Conservation (phyloP, 64 coral and sea anemone genomes). For the Montipora sp. region DNA sequence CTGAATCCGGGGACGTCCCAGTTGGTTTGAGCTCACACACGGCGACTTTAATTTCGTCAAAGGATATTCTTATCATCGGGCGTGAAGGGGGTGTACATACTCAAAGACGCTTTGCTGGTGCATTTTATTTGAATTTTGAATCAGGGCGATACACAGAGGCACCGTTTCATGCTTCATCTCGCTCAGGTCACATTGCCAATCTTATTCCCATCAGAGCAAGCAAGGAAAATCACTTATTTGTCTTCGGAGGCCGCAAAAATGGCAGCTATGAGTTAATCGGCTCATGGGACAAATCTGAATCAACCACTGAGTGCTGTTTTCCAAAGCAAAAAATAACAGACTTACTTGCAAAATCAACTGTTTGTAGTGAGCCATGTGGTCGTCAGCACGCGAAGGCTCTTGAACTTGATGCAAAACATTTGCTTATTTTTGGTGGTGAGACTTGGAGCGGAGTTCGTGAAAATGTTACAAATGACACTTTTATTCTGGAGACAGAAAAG, state of each 20-base stretch:
- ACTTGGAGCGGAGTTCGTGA: constrained; percentile 96
- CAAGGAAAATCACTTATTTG: constrained; percentile 77
- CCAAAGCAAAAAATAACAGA: constrained; percentile 54
- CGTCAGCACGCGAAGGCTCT: constrained; percentile 72
- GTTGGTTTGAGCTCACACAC: constrained; percentile 97
- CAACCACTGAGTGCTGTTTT: constrained; percentile 6
- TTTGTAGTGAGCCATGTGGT: constrained; percentile 80
- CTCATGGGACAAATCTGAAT: constrained; percentile 56
- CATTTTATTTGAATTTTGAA: constrained; percentile 88
- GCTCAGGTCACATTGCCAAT: constrained; percentile 91
- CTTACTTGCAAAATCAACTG: constrained; percentile 61
- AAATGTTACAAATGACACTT: constrained; percentile 89
- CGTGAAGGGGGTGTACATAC: constrained; percentile 95
- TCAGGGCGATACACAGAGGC: constrained; percentile 87
- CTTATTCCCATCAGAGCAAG: constrained; percentile 70
- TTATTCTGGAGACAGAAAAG: constrained; percentile 67
- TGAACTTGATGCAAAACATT: constrained; percentile 69
- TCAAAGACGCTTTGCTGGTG: constrained; percentile 87
- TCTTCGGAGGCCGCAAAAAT: constrained; percentile 92
- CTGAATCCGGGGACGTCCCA: constrained; percentile 80
- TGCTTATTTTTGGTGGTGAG: constrained; percentile 91
- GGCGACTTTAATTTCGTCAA: constrained; percentile 65
- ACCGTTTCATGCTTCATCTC: constrained; percentile 72
- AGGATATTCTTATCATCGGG: constrained; percentile 86
- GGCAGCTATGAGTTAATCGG: constrained; percentile 83